Conservation (phyloP, 2,888 invertebrate genomes). For the Pollenia griseotomentosa region DNA sequence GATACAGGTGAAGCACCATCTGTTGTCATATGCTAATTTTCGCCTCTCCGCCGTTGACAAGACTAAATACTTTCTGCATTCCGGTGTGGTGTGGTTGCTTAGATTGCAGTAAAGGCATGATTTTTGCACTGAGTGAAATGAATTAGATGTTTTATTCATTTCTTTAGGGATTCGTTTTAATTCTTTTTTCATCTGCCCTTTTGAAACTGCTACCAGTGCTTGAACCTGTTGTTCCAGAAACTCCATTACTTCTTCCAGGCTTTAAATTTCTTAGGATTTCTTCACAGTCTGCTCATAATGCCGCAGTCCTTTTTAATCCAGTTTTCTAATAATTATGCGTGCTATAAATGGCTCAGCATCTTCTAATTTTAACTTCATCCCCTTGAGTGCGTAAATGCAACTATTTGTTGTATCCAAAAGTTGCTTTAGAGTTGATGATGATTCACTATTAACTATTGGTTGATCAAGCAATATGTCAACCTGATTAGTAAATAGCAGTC, state of each 20-base stretch:
- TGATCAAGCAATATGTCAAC: slow-evolving; percentile 7
- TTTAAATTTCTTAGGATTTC: background rate
- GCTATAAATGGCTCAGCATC: background rate
- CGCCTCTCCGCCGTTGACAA: background rate
- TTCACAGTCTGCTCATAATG: no score
- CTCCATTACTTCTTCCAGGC: no score
- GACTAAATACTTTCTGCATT: slow-evolving; percentile 2
- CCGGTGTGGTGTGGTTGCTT: background rate
- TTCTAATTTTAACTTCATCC: no score
- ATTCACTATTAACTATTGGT: background rate
- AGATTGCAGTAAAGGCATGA: background rate
- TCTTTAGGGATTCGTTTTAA: background rate
- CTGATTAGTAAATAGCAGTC: background rate
- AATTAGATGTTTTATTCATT: background rate
- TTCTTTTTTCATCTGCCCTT: no score
- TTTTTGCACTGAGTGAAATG: background rate
- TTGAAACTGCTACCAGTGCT: background rate
- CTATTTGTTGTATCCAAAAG: background rate
- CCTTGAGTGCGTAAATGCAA: no score
- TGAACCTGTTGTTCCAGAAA: slow-evolving; percentile 1
- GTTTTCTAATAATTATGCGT: background rate
- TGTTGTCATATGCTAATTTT: slow-evolving; percentile 8
- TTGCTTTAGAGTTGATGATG: background rate
- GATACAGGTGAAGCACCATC: slow-evolving; percentile 1
- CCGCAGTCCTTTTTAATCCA: background rate